phyloP scores from a whole-genome alignment of 2,888 invertebrate species.

The Acanthacorydalis orientalis region DNA sequence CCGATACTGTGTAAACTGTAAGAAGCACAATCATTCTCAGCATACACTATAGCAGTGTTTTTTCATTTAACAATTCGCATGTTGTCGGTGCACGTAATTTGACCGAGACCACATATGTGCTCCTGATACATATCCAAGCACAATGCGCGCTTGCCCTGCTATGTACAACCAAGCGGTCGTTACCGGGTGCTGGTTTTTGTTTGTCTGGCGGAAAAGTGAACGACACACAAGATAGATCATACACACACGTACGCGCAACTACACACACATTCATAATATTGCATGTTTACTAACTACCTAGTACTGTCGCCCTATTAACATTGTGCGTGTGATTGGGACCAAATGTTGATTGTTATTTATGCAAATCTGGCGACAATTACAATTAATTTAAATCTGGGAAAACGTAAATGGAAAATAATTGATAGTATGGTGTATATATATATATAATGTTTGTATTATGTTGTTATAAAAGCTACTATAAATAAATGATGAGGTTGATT shows the following conservation, averaged over 20 bases:
- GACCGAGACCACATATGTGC: background rate
- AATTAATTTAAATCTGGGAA: too few relatives aligned
- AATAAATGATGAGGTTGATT: background rate
- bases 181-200: background rate
- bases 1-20: too few relatives aligned
- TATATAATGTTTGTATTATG: too few relatives aligned
- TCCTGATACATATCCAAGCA: background rate
- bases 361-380: background rate
- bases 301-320: background rate
- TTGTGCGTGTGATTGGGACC: background rate
- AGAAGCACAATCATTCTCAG: too few relatives aligned
- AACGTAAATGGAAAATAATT: too few relatives aligned
- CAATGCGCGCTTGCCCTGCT: conserved; percentile 5
- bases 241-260: too few relatives aligned
- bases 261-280: too few relatives aligned
- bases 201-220: background rate
- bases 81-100: too few relatives aligned
- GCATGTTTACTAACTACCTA: background rate
- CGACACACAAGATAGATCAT: background rate
- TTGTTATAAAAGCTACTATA: background rate
- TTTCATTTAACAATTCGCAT: too few relatives aligned
- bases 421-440: too few relatives aligned
- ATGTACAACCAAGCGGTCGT: background rate
- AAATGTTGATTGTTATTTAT: background rate
- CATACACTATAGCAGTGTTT: too few relatives aligned